Percentiles rank a stretch among this genome's conserved stretches.
Conservation (phyloP, 2,888 invertebrate species). For the Polymixis lichenea region DNA sequence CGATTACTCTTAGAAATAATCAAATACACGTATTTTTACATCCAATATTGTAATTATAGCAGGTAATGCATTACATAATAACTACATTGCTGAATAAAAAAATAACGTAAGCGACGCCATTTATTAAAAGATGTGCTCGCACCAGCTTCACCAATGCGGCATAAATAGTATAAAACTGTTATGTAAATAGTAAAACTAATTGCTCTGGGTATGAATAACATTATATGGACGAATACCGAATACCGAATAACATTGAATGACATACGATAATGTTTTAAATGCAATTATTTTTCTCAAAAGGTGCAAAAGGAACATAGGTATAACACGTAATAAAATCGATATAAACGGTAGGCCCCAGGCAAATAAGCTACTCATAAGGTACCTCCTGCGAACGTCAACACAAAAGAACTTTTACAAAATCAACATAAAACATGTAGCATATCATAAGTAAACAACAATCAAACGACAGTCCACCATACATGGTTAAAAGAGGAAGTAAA, state of each 20-base stretch:
- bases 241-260: background rate
- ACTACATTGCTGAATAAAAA: constrained; percentile 24
- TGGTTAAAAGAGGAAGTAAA: too few species aligned
- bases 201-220: constrained; percentile 7
- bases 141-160: background rate
- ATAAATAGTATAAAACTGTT: constrained; percentile 6
- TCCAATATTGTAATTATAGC: background rate
- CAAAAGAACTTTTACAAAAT: constrained; percentile 17
- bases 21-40: background rate
- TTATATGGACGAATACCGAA: too few species aligned
- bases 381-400: constrained; percentile 27
- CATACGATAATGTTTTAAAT: too few species aligned
- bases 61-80: background rate
- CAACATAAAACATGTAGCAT: constrained; percentile 15
- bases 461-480: background rate
- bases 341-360: constrained; percentile 23
- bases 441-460: constrained; percentile 17
- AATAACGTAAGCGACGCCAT: constrained; percentile 17
- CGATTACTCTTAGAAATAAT: background rate
- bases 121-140: background rate
- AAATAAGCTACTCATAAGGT: constrained; percentile 27
- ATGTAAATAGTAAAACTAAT: constrained; percentile 25
- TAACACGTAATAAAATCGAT: background rate
- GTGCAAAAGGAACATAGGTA: background rate
- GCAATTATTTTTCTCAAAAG: background rate